Conservation (phyloP, 2,113 vertebrate species). For the Dicentrarchus labrax region DNA sequence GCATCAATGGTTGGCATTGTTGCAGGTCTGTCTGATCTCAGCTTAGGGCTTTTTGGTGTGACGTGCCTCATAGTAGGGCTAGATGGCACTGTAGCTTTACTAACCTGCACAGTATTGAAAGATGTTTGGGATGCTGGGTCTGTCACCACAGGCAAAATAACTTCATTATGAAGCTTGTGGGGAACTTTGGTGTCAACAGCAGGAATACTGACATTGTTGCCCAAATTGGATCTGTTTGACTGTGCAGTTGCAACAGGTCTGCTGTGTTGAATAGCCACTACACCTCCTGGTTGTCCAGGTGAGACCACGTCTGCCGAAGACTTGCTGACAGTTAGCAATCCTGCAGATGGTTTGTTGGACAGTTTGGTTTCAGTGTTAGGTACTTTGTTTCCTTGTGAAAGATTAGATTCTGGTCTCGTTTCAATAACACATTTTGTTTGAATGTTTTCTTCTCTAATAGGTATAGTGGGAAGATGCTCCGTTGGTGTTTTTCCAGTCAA, state of each 20-base stretch:
- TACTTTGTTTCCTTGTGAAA: constrained; percentile 6
- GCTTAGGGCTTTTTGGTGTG: constrained; percentile 46
- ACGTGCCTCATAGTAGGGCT: constrained; percentile 53
- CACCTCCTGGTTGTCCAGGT: constrained; percentile 8
- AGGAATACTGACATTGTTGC: constrained; percentile 10
- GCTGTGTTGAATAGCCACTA: background rate
- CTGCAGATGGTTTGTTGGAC: constrained; percentile 3
- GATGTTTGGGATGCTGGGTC: constrained; percentile 22
- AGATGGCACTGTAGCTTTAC: background rate
- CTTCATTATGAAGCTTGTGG: constrained; percentile 18
- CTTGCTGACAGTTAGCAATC: constrained; percentile 2
- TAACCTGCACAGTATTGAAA: constrained; percentile 1
- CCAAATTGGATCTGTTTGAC: constrained; percentile 10
- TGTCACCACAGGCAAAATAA: background rate
- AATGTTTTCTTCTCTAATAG: constrained; percentile 16
- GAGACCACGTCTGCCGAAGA: constrained; percentile 8
- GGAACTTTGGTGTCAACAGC: background rate
- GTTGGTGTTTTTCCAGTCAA: constrained; percentile 3
- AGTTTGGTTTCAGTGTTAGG: constrained; percentile 16
- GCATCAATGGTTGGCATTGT: background rate
- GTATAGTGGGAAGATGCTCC: background rate
- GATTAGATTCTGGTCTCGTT: background rate
- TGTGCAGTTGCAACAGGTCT: constrained; percentile 8
- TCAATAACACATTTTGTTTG: background rate
- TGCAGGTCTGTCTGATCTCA: constrained; percentile 35